Evolutionary conservation across 2,888 invertebrate species (phyloP).

Genomic region (Eupithecia vulgata): DNA sequence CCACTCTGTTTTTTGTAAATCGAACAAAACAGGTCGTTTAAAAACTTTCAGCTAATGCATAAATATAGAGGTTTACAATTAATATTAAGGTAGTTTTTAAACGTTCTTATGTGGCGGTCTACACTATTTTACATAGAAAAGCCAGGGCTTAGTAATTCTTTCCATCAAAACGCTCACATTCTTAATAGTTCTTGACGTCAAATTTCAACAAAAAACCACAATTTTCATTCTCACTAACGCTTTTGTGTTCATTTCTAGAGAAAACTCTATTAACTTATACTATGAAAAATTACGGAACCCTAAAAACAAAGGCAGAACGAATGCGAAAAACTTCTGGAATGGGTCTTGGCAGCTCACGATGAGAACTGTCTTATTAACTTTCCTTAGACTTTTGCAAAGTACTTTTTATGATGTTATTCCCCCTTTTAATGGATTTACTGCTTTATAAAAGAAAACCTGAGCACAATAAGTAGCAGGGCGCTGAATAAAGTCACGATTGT

Average conservation of each 20-base stretch:
- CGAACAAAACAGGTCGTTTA: not conserved
- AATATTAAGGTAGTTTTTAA: not conserved
- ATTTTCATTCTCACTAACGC: not conserved
- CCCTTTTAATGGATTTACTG: conserved; percentile 58
- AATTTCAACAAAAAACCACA: not conserved
- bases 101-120: not conserved
- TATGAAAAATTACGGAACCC: conserved; percentile 14
- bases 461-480: conserved; percentile 41
- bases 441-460: conserved; percentile 48
- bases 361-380: conserved; percentile 62
- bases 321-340: conserved; percentile 67
- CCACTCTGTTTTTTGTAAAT: not conserved
- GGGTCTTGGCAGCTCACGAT: conserved; percentile 56
- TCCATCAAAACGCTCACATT: not conserved
- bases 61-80: no score
- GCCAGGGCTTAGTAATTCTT: no score
- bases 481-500: not conserved
- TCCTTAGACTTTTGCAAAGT: conserved; percentile 51
- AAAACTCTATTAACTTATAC: not conserved
- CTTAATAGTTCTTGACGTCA: not conserved
- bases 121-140: no score
- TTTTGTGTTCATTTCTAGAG: not conserved
- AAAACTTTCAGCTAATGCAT: not conserved
- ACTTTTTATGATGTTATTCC: conserved; percentile 55
- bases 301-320: conserved; percentile 62